Evolutionary conservation across 1,140 invertebrate genomes (phyloP).

Genomic region (Pseudomyrmex pallidus): DNA sequence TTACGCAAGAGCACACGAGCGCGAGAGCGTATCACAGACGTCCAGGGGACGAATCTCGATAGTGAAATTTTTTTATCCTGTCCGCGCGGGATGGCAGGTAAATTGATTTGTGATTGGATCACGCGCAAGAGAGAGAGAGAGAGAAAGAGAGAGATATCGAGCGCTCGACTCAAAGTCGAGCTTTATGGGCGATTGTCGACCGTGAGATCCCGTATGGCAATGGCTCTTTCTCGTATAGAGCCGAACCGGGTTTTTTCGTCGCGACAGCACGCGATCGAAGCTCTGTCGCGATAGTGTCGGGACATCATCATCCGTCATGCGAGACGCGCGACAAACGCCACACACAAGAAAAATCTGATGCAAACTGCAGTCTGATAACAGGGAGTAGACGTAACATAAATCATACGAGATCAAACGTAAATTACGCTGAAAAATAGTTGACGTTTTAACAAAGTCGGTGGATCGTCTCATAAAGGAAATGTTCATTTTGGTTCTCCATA

Average conservation of each 20-base stretch:
- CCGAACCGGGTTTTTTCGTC: slow-evolving; percentile 53
- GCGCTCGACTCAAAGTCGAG: slow-evolving; percentile 54
- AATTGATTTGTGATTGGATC: slow-evolving; percentile 76
- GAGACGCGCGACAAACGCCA: slow-evolving; percentile 50
- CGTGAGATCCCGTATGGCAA: slow-evolving; percentile 43
- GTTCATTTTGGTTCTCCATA: too few relatives aligned
- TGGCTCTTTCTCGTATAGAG: slow-evolving; percentile 49
- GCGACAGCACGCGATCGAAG: slow-evolving; percentile 59
- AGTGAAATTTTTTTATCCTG: slow-evolving; percentile 68
- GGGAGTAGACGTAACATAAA: not conserved
- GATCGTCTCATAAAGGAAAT: too few relatives aligned
- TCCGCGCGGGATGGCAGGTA: slow-evolving; percentile 68
- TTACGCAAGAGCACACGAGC: slow-evolving; percentile 26
- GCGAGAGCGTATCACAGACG: slow-evolving; percentile 48
- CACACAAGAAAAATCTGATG: slow-evolving; percentile 18
- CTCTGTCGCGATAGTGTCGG: slow-evolving; percentile 56
- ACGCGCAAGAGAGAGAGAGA: not conserved
- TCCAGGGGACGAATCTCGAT: slow-evolving; percentile 64
- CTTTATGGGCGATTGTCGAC: slow-evolving; percentile 66
- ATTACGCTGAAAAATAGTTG: not conserved
- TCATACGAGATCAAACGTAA: not conserved
- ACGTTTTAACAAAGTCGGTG: too few relatives aligned
- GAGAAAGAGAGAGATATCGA: not conserved
- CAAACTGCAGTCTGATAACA: slow-evolving; percentile 17
- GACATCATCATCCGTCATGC: slow-evolving; percentile 67